Evolutionary conservation across 2,797 vertebrate species (phyloP).

Genomic region (Alca torda): DNA sequence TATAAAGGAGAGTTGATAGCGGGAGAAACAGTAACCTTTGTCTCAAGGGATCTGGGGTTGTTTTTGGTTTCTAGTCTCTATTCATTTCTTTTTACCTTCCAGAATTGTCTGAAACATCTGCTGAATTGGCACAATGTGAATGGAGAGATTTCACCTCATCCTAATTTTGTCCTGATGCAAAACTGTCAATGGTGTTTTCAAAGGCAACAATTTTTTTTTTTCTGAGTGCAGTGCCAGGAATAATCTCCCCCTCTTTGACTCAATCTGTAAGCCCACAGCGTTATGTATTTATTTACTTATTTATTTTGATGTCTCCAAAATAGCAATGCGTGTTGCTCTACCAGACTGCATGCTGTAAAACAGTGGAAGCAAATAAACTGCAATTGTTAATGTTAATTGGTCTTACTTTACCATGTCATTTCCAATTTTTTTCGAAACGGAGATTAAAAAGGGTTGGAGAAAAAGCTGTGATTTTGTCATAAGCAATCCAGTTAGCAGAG

Average conservation of each 20-base stretch:
- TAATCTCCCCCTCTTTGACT: constrained; percentile 63
- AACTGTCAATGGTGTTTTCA: constrained; percentile 64
- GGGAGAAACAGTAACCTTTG: not conserved
- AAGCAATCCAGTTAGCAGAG: constrained; percentile 40
- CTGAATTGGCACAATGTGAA: constrained; percentile 14
- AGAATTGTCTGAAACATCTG: constrained; percentile 15
- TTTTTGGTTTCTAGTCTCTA: not conserved
- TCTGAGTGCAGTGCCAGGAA: constrained; percentile 53
- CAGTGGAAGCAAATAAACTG: constrained; percentile 36
- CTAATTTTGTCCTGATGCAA: constrained; percentile 31
- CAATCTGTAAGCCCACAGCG: constrained; percentile 45
- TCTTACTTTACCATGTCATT: constrained; percentile 62
- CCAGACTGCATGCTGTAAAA: constrained; percentile 32
- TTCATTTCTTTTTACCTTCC: constrained; percentile 7
- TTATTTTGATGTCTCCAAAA: constrained; percentile 65
- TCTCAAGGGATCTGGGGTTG: not conserved
- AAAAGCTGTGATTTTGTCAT: constrained; percentile 65
- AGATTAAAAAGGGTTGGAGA: constrained; percentile 52
- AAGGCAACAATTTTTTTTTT: constrained; percentile 41
- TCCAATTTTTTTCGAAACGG: constrained; percentile 56
- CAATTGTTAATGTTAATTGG: constrained; percentile 64
- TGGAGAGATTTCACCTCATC: constrained; percentile 12
- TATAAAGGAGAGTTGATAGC: not conserved
- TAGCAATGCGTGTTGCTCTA: not conserved
- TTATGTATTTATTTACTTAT: constrained; percentile 58